Base-by-base conservation (phyloP, 2,797 vertebrate species). In the Morus bassanus region DNA sequence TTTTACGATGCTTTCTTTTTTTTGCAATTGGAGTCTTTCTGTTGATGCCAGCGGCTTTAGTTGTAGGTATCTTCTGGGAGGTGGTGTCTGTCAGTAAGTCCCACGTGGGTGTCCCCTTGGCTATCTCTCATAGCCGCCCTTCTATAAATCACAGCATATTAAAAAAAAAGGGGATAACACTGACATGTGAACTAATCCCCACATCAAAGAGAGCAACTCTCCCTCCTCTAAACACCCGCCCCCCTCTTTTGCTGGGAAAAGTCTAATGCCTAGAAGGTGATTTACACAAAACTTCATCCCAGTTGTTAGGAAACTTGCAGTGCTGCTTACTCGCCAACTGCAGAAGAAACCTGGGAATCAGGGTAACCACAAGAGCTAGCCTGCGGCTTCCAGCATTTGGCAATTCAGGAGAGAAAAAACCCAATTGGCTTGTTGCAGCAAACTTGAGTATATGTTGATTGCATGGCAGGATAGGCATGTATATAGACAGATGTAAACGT, bases 151-250 rank as follows among this genome's bases (percentile, higher is more conserved):
- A 94, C 92, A 92, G 82, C 85, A 94, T 91, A 91, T 96, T 95
- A 85, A 91, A 93, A 93, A 96, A 96, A 95, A 50, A 7, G 51
- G 48, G 92, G 75, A 95, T 96, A 95, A 96, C 83, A 75, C 72
- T 86, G 95, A 96, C 94, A 95, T 97, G 95, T 97, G 96, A 97
- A 97, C 96, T 97, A 96, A 97, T 97, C 96, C 95, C 93, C 93
- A 96, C 93, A 96, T 96, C 97, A 96, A 97, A 97, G 94, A 79
- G 37, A 91, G 76, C 88, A 89, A 72, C 67, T 89, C 79, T 91
- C 91, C 69, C 91, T 92, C 93, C 84, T 85, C 68, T 90, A 78
- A 89, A 84, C 79, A 75, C 82, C 92, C 76, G 12, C 88, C 91
- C 93, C 93, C 89, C 76, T 90, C 90, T 85, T 94, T 84, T 92